Base-by-base conservation (phyloP, 2,113 vertebrate species). In the Oreochromis spilurus region DNA sequence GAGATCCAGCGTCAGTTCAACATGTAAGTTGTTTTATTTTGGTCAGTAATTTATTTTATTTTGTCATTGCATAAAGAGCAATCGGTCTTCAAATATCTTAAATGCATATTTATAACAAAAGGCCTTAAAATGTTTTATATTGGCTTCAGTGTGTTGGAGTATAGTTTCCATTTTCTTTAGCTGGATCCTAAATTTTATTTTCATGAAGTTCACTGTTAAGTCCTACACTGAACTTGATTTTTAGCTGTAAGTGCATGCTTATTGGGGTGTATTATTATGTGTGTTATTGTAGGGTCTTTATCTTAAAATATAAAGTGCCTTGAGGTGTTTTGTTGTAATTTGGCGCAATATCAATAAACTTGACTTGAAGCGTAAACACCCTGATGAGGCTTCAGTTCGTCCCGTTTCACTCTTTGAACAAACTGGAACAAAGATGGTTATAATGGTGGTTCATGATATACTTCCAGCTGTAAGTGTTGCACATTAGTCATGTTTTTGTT, bases 1-100 rank as follows among this genome's bases (percentile, higher is more conserved):
- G 95, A 95, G 95, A 93, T 93, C 96, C 89, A 95, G 80, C 55
- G 67, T 94, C 78, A 92, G 29, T 81, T 87, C 94, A 45, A 83
- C 91, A 38, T 60, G 96, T 97, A 88, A 95, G 96, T 95, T n/a
- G 5, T 81, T 79, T 75, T 31, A 2, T 60, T 36, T 26, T 58
- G 11, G 7, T 65, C 54, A 26, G 6, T 5, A 43, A 26, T 57
- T 31, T 3, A 3, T 57, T 57, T 58, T 29, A 10, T 21, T 9
- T 48, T 57, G 17, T 24, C 48, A 45, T 4, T 38, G 13, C 36
- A 17, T 17, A 48, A 19, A 48, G 9, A 48, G 43, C 2, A 24
- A 29, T 77, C 24, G n/a, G 21, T 26, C 67, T 72, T 26, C 9
- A 45, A 26, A 45, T 72, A 13, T 3, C 67, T 43, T 72, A 45